Evolutionary conservation across 1,140 invertebrate species (phyloP).

Genomic region (roundworm (Caenorhabditis elegans)): WBcel235 BX284603.4:8293501-8294000

Average conservation of each 20-base stretch:
- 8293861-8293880: too few species aligned
- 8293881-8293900: too few species aligned
- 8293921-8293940: slow-evolving; percentile 21
- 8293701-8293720: too few species aligned
- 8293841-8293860: too few species aligned
- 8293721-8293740: too few species aligned
- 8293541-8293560: slow-evolving; percentile 23
- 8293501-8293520: not conserved
- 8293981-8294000: not conserved
- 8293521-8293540: slow-evolving; percentile 17
- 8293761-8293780: too few species aligned
- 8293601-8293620: not conserved
- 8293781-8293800: too few species aligned
- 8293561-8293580: slow-evolving; percentile 6
- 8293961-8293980: slow-evolving; percentile 8
- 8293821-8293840: too few species aligned
- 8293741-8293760: too few species aligned
- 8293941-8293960: not conserved
- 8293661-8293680: not conserved
- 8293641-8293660: slow-evolving; percentile 25
- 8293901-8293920: not conserved
- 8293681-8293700: too few species aligned
- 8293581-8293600: slow-evolving; percentile 11
- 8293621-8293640: slow-evolving; percentile 27
- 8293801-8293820: too few species aligned